These are phyloP conservation scores for Notarius quadriscutis DNA, from an alignment of 2,113 vertebrate species.

Conservation along the genomic window DNA sequence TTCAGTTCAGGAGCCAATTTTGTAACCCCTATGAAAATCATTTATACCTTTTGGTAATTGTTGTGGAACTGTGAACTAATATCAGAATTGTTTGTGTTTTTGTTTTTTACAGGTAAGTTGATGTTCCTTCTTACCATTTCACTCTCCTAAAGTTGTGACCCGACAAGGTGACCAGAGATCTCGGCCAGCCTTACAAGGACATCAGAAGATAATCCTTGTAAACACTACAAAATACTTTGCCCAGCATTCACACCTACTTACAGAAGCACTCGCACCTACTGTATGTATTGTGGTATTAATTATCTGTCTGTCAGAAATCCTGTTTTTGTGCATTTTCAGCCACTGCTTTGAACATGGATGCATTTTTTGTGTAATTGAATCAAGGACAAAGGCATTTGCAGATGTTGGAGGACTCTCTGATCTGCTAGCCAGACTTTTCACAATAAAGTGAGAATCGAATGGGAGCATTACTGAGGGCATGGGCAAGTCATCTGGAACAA, in stretches of 20 bases:
- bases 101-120: constrained; percentile 50
- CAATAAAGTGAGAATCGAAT: constrained; percentile 19
- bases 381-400: not conserved
- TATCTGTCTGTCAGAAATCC: not conserved
- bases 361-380: not conserved
- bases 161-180: constrained; percentile 36
- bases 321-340: not conserved
- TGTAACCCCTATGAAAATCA: not conserved
- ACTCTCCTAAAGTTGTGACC: constrained; percentile 27
- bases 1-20: not conserved
- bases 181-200: constrained; percentile 7
- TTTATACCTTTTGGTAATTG: not conserved
- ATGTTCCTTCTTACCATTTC: constrained; percentile 28
- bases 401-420: constrained; percentile 20
- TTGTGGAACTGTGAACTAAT: constrained; percentile 27
- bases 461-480: not conserved
- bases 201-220: not conserved
- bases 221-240: not conserved
- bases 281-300: not conserved
- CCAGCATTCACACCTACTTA: not conserved
- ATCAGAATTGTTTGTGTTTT: constrained; percentile 33
- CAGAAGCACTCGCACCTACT: not conserved
- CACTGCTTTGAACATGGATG: not conserved
- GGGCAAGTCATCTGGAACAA: constrained; percentile 27
- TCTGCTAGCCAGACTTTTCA: constrained; percentile 24